These are phyloP conservation scores for Lepidocolaptes lacrymiger DNA, from an alignment of 2,797 vertebrate species.

Conservation along the genomic window DNA sequence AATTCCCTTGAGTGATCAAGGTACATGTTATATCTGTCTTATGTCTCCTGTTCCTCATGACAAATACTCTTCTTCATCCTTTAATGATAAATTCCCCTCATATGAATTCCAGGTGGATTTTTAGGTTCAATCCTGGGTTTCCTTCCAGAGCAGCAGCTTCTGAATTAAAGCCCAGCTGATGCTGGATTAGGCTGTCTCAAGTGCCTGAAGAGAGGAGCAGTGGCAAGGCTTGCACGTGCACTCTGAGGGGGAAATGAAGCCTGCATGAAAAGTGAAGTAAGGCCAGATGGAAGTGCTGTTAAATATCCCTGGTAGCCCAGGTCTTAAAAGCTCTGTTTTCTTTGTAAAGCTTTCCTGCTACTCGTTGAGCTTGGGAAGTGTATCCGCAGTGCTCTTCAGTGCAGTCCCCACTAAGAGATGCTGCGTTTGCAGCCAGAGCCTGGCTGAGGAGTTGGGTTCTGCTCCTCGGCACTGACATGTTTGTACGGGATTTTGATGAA, in stretches of 20 bases:
- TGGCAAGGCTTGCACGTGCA: background rate
- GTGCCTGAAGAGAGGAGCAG: background rate
- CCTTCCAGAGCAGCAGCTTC: background rate
- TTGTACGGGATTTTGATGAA: background rate
- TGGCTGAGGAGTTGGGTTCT: background rate
- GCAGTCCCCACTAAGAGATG: background rate
- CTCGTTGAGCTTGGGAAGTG: background rate
- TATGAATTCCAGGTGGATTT: background rate
- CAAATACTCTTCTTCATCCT: background rate
- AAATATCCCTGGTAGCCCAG: background rate
- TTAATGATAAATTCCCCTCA: background rate
- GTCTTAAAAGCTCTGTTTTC: conserved; percentile 7
- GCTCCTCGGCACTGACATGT: background rate
- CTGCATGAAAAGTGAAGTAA: background rate
- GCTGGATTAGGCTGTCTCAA: background rate
- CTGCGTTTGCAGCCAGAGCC: background rate
- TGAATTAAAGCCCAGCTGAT: background rate
- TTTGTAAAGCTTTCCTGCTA: conserved; percentile 9
- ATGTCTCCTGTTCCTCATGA: background rate
- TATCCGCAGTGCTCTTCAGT: background rate
- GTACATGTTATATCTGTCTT: rapidly evolving
- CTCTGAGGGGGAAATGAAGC: background rate
- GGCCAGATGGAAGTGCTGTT: conserved; percentile 6
- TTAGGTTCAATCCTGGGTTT: background rate
- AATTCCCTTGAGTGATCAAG: background rate